Percentiles rank a stretch among this genome's conserved stretches.
Evolutionary conservation across 2,113 vertebrate species (phyloP).

Genomic region (Oreochromis aureus): DNA sequence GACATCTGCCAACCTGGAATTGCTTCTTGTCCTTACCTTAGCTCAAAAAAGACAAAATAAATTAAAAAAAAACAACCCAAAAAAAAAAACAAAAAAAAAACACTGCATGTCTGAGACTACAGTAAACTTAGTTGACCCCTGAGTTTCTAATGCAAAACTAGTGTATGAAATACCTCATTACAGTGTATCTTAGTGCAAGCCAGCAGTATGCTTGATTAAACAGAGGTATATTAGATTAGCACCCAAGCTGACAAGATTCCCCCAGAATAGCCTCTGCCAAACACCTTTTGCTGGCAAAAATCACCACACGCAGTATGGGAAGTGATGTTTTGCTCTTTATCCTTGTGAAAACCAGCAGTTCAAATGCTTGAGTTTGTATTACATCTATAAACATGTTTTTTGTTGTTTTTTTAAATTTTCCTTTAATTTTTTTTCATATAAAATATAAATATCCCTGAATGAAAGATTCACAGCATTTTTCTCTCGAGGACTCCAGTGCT

Average conservation of each 20-base stretch:
- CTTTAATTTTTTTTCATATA: constrained; percentile 62
- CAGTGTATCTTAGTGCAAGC: constrained; percentile 82
- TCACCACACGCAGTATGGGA: constrained; percentile 61
- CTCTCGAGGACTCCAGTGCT: constrained; percentile 76
- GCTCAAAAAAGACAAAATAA: constrained; percentile 13
- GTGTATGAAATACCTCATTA: constrained; percentile 80
- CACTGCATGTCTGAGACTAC: constrained; percentile 71
- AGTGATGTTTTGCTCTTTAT: constrained; percentile 54
- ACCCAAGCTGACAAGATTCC: constrained; percentile 73
- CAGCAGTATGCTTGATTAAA: constrained; percentile 77
- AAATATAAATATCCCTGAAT: constrained; percentile 86
- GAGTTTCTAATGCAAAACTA: constrained; percentile 80
- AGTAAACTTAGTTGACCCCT: constrained; percentile 81
- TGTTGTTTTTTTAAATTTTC: background rate
- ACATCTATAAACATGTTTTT: constrained; percentile 63
- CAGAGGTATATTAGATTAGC: constrained; percentile 79
- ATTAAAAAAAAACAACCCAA: background rate
- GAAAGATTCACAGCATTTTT: constrained; percentile 81
- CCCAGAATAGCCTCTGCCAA: constrained; percentile 58
- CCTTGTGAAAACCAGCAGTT: constrained; percentile 69
- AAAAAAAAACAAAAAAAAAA: background rate
- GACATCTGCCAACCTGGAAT: constrained; percentile 57
- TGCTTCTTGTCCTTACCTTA: constrained; percentile 33
- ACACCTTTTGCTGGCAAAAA: constrained; percentile 23
- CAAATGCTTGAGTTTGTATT: constrained; percentile 70